These are phyloP conservation scores for Gallirallus australis DNA, from an alignment of 2,797 vertebrate genomes.

Conservation along the genomic window DNA sequence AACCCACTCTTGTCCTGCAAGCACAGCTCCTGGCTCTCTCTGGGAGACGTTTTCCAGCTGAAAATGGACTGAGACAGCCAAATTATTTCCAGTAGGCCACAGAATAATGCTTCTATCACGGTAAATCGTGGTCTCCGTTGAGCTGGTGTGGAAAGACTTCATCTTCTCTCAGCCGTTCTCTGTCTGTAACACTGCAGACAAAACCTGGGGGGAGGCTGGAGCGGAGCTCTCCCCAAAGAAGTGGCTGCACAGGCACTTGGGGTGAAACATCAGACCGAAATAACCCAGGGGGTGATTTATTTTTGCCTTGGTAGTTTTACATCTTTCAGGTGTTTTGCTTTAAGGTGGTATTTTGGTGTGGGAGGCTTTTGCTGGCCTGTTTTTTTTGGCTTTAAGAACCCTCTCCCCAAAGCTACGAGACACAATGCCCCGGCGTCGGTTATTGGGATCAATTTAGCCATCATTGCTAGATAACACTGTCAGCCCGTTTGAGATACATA, in stretches of 20 bases:
- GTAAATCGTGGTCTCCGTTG: background rate
- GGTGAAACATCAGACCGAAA: background rate
- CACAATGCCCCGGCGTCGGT: conserved; percentile 39
- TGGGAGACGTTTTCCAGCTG: conserved; percentile 23
- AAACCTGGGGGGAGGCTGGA: background rate
- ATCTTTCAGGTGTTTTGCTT: conserved; percentile 57
- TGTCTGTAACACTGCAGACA: background rate
- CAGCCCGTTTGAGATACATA: conserved; percentile 64
- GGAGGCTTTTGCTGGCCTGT: background rate
- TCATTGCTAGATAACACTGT: conserved; percentile 82
- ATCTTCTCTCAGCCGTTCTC: background rate
- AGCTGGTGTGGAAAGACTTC: conserved; percentile 11
- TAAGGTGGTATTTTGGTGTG: background rate
- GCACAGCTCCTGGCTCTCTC: background rate
- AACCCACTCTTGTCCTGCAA: background rate
- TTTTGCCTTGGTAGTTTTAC: background rate
- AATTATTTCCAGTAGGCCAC: conserved; percentile 60
- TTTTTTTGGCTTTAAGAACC: background rate
- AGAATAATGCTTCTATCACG: background rate
- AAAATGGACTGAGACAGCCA: conserved; percentile 38
- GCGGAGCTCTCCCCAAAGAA: background rate
- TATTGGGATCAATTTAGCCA: conserved; percentile 87
- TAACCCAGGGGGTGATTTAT: background rate
- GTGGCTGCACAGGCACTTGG: fast-evolving
- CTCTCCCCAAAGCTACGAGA: background rate